These are phyloP conservation scores for Pipistrellus pipistrellus DNA, from an alignment of 2,797 vertebrate species.

Conservation along the genomic window DNA sequence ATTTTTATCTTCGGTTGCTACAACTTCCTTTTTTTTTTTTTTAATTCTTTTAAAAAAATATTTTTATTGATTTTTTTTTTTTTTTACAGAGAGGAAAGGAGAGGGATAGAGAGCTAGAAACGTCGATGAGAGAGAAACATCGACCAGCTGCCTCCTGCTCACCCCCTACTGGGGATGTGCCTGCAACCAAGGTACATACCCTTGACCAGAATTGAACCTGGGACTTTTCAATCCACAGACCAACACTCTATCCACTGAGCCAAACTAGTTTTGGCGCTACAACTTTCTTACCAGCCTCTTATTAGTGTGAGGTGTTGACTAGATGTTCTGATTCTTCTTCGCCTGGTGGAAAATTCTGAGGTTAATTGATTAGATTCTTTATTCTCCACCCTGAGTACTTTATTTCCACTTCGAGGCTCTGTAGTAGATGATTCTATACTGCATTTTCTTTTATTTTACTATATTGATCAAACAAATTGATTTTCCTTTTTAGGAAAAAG, in stretches of 20 bases:
- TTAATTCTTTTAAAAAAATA: no score
- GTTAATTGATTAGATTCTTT: background rate
- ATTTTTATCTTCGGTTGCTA: background rate
- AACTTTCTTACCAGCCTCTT: slow-evolving; percentile 4
- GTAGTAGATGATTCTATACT: background rate
- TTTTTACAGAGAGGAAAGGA: no score
- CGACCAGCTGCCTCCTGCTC: no score
- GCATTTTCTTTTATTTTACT: slow-evolving; percentile 43
- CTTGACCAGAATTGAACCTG: no score
- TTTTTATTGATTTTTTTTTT: no score
- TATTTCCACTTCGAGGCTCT: background rate
- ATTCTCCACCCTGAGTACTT: background rate
- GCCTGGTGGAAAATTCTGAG: background rate
- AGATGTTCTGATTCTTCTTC: slow-evolving; percentile 5
- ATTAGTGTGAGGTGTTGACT: slow-evolving; percentile 25
- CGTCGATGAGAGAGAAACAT: no score
- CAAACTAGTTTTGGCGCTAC: background rate
- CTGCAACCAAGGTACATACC: no score
- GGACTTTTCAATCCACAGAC: no score
- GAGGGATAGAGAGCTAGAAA: no score
- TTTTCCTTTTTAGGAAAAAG: slow-evolving; percentile 9
- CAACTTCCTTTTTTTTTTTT: background rate
- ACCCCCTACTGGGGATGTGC: no score
- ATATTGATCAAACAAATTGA: slow-evolving; percentile 5
- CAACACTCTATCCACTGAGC: no score